Base-by-base conservation (phyloP, 2,888 invertebrate species). In the Scaeva pyrastri region DNA sequence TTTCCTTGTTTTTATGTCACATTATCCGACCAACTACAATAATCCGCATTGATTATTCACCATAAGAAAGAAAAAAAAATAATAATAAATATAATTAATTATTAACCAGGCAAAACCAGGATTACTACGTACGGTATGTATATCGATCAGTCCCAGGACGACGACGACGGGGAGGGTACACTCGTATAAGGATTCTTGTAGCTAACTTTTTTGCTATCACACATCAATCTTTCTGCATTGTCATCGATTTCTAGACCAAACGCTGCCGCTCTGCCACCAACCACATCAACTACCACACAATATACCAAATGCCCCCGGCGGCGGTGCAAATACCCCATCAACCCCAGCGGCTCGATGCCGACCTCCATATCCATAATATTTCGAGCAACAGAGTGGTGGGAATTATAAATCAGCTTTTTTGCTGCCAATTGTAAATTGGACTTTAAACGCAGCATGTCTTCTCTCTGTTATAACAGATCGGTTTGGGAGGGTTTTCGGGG, bases 161-260 rank as follows among this genome's bases (percentile, higher is more conserved):
- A 71, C 43, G 55, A 55, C 14, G 23, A 1, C 19, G 39, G 36
- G 2, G 19, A 12, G 3, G n/a, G 14, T 31, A 16, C 5, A 52
- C 0, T 1, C 6, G 12, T 11, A 26, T 14, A 16, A n/a, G n/a
- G n/a, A 31, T n/a, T 16, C 16, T 48, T 66, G 14, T 39, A 41
- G 16, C 14, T 39, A 60, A 36, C 10, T 48, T 36, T 39, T 48
- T 19, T 48, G 36, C 12, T 66, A 66, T 16, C 66, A 7, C 60
- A 80, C 60, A 80, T 84, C 75, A 80, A 75, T 84, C 80, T 66
- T 71, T 58, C 50, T 68, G 68, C 56, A 76, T 68, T 85, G 81
- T 76, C 85, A 81, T 85, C 85, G 85, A 85, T 85, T 71, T 72
- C 68, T 68, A 52, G 39, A 52, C 60, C 60, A 48, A 71, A 52